Evolutionary conservation across 2,797 vertebrate genomes (phyloP).

Genomic region (Spinus olivaceus): DNA sequence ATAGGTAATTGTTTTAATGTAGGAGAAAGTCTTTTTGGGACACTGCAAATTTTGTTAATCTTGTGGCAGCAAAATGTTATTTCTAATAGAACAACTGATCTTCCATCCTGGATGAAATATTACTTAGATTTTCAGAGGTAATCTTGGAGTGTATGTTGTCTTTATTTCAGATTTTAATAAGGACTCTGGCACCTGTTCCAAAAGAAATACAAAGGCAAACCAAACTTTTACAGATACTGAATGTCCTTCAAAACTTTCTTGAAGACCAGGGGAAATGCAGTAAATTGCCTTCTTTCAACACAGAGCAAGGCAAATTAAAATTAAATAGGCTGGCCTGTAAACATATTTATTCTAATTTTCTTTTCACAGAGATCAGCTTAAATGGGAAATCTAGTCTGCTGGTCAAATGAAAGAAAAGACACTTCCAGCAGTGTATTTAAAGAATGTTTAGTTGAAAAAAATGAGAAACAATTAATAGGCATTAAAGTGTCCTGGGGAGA

Average conservation of each 20-base stretch:
- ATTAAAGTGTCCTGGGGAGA: background rate
- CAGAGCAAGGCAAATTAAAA: background rate
- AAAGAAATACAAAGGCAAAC: background rate
- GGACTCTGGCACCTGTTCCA: background rate
- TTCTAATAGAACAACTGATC: slow-evolving; percentile 16
- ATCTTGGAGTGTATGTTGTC: slow-evolving; percentile 13
- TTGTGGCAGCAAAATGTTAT: slow-evolving; percentile 5
- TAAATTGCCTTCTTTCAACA: background rate
- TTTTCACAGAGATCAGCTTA: background rate
- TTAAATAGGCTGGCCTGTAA: background rate
- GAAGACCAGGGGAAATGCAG: background rate
- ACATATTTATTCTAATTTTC: slow-evolving; percentile 16
- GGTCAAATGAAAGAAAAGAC: background rate
- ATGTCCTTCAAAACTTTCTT: background rate
- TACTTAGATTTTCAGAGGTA: slow-evolving; percentile 45
- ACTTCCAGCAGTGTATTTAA: background rate
- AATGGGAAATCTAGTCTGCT: background rate
- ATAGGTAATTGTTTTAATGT: background rate
- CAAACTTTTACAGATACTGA: background rate
- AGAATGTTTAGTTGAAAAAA: background rate
- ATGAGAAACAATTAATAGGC: background rate
- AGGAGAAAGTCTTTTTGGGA: slow-evolving; percentile 8
- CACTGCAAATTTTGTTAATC: slow-evolving; percentile 23
- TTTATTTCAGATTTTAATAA: slow-evolving; percentile 50
- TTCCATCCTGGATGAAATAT: slow-evolving; percentile 34